Base-by-base conservation (phyloP, 2,113 vertebrate genomes). In the Pao palembangensis region DNA sequence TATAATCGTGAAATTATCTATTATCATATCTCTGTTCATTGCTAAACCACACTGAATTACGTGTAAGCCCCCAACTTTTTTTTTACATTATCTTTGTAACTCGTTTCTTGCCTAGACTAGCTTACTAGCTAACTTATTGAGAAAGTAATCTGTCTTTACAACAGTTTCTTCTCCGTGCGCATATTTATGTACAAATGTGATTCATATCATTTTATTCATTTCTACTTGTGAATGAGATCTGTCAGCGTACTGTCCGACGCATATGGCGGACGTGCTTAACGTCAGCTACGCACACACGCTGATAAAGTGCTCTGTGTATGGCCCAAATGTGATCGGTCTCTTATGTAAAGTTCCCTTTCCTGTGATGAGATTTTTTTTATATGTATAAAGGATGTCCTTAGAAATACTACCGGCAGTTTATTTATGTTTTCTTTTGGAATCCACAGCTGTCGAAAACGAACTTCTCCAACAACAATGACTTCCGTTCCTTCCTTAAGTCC, bases 391-490 rank as follows among this genome's bases (percentile, higher is more conserved):
- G 11, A 41, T 18, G 0, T 51, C 34, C 34, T 11, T 0, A 7
- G n/a, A 14, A 3, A 5, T 23, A 31, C 21, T 2, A 8, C 15
- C 0, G 10, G n/a, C n/a, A 2, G 11, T 11, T 8, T 3, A 58
- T 11, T 12, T 34, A 1, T 31, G 47, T 49, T n/a, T 44, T 14
- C 31, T 55, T 12, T 51, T 58, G 64, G 50, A 1, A n/a, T 51
- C 5, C 34, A n/a, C 86, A 98, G 97, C 93, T 99, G 76, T 98
- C 95, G 12, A 95, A 98, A 83, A 99, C 97, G 71, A 98, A 99
- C 90, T 99, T 99, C 85, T 98, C 97, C 90, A 98, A 98, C 93
- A 96, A 95, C 92, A 95, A 88, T 73, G 97, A 99, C 44, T 98
- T 99, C 84, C 95, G 95, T 44, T 94, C 95, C n/a, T 94, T 99